Evolutionary conservation across 2,888 invertebrate species (phyloP).

Genomic region (Leptinotarsa juncta): DNA sequence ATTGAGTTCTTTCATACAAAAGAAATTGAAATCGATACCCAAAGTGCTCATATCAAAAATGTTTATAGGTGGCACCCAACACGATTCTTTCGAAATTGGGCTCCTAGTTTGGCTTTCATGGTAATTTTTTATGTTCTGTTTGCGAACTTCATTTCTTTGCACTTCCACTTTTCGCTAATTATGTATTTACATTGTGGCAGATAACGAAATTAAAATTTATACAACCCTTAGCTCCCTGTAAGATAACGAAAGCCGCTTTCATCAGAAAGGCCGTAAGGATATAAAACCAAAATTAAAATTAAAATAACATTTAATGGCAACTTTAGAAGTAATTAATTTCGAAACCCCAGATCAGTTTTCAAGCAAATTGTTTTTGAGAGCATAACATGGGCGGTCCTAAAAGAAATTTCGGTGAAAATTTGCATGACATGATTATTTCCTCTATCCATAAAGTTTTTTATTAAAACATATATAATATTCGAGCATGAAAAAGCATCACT

Average conservation of each 20-base stretch:
- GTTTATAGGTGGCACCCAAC: too few species aligned
- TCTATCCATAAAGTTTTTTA: not conserved
- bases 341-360: constrained; percentile 25
- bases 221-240: constrained; percentile 21
- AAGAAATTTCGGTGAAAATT: not conserved
- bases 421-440: not conserved
- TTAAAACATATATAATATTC: not conserved
- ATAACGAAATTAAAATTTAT: constrained; percentile 31
- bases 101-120: not conserved
- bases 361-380: constrained; percentile 23
- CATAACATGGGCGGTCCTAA: constrained; percentile 1
- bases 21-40: too few species aligned
- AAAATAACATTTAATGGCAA: constrained; percentile 37
- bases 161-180: constrained; percentile 31
- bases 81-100: too few species aligned
- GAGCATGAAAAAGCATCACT: too few species aligned
- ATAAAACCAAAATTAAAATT: constrained; percentile 36
- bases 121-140: not conserved
- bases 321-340: constrained; percentile 34
- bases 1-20: too few species aligned
- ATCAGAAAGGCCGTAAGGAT: constrained; percentile 32
- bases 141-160: constrained; percentile 31
- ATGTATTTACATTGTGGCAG: constrained; percentile 26
- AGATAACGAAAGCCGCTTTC: constrained; percentile 24
- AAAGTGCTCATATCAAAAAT: too few species aligned